Conservation (phyloP, 2,797 vertebrate genomes). For the Chlorospingus flavigularis region DNA sequence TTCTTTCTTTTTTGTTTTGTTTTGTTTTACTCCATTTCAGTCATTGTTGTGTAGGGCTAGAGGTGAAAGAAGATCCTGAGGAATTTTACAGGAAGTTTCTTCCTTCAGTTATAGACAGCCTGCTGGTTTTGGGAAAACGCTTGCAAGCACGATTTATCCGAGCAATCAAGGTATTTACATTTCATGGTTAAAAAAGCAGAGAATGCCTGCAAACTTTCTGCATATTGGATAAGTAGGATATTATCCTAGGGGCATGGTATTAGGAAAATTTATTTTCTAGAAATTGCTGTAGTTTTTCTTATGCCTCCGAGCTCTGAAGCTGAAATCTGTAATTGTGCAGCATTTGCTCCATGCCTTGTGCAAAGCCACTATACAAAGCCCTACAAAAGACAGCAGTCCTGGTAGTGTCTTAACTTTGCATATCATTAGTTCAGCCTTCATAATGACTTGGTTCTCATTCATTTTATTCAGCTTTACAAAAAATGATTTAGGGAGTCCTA, state of each 20-base stretch:
- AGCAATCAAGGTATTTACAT: constrained; percentile 73
- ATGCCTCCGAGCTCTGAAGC: background rate
- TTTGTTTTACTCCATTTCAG: constrained; percentile 59
- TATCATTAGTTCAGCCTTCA: background rate
- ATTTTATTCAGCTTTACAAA: background rate
- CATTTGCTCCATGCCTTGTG: background rate
- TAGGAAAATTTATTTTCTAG: background rate
- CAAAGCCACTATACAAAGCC: background rate
- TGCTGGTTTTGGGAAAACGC: constrained; percentile 83
- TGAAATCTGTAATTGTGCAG: background rate
- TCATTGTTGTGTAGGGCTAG: constrained; percentile 86
- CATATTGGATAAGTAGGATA: background rate
- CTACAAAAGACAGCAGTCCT: background rate
- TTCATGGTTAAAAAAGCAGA: background rate
- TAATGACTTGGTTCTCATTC: background rate
- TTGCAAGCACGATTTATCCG: constrained; percentile 77
- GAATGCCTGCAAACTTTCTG: background rate
- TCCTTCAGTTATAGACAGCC: constrained; percentile 81
- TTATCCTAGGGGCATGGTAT: background rate
- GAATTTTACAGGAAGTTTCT: constrained; percentile 85
- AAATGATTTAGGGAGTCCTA: background rate
- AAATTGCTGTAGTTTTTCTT: background rate
- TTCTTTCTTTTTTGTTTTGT: background rate
- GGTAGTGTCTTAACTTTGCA: background rate
- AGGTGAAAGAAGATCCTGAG: constrained; percentile 78